A percentile compares a stretch with the other conserved stretches of the same genome.
These are phyloP conservation scores for Euwallacea fornicatus DNA, from an alignment of 1,140 invertebrate species.

Conservation along the genomic window DNA sequence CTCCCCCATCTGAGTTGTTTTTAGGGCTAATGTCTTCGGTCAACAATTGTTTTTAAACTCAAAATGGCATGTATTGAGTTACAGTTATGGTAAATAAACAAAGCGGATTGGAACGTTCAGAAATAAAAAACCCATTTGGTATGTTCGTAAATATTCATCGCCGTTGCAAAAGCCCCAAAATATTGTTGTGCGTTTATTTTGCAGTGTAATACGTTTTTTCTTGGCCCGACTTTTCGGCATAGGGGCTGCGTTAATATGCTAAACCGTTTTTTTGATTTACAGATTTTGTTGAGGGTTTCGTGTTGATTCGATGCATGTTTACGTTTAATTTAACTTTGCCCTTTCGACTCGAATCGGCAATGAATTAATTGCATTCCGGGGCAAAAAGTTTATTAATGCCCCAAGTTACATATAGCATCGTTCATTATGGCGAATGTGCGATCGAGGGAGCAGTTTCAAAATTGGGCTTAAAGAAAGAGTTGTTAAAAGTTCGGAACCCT, in stretches of 20 bases:
- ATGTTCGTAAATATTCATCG: conserved; percentile 30
- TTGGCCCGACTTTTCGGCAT: conserved; percentile 16
- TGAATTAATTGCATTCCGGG: too few relatives aligned
- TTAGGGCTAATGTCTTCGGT: conserved; percentile 28
- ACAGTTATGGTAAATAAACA: conserved; percentile 36
- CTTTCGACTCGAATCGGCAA: too few relatives aligned
- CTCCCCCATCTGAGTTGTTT: conserved; percentile 10
- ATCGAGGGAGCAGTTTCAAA: too few relatives aligned
- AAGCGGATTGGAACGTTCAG: conserved; percentile 14
- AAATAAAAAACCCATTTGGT: conserved; percentile 24
- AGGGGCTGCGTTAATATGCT: conserved; percentile 14
- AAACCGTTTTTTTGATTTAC: conserved; percentile 13
- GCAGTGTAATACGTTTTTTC: conserved; percentile 23
- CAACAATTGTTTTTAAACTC: conserved; percentile 37
- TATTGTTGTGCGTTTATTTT: conserved; percentile 20
- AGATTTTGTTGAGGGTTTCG: neutral
- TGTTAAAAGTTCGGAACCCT: too few relatives aligned
- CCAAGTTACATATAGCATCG: too few relatives aligned
- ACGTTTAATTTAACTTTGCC: too few relatives aligned
- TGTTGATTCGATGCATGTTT: too few relatives aligned
- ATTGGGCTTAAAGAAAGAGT: too few relatives aligned
- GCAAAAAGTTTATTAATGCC: too few relatives aligned
- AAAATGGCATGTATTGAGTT: conserved; percentile 36
- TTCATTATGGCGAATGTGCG: too few relatives aligned
- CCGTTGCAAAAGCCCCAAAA: conserved; percentile 21